phyloP scores from a whole-genome alignment of 2,797 vertebrate genomes.

The Eptatretus atami region DNA sequence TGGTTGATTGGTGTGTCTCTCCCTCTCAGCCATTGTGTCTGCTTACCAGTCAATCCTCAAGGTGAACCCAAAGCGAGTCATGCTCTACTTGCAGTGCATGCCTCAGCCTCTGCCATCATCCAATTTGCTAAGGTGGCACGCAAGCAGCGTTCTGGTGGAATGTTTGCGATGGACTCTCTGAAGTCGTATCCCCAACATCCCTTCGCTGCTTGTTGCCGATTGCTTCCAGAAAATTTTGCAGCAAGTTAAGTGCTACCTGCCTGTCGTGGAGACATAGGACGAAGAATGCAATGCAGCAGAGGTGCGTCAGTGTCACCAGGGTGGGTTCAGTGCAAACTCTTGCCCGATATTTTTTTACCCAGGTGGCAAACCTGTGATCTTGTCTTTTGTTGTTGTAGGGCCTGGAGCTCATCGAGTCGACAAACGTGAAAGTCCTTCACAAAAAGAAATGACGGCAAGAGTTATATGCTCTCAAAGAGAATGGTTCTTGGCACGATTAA shows the following conservation, averaged over 20 bases:
- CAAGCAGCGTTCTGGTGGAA: constrained; percentile 86
- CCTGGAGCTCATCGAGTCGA: constrained; percentile 96
- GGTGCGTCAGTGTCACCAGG: constrained; percentile 17
- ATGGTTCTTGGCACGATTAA: constrained; percentile 98
- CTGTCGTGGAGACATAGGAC: constrained; percentile 94
- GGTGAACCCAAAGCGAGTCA: constrained; percentile 94
- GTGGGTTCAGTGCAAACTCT: too few species aligned
- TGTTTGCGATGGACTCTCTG: constrained; percentile 65
- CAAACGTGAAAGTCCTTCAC: constrained; percentile 96
- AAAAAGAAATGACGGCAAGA: constrained; percentile 98
- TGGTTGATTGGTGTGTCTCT: background rate
- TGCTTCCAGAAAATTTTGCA: constrained; percentile 98
- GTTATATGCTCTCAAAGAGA: constrained; percentile 86
- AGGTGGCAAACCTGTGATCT: background rate
- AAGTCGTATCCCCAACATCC: constrained; percentile 79
- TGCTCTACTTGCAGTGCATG: constrained; percentile 81
- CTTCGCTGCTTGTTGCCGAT: constrained; percentile 81
- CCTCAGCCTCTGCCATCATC: constrained; percentile 82
- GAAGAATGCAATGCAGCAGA: constrained; percentile 97
- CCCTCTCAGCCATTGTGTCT: constrained; percentile 45
- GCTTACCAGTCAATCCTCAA: constrained; percentile 81
- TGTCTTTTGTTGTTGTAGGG: constrained; percentile 27
- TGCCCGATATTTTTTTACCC: too few species aligned
- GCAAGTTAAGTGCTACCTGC: constrained; percentile 88
- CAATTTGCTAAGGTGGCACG: constrained; percentile 88